Evolutionary conservation across 2,113 vertebrate species (phyloP), one percentile per base, ranked within the genome.

Genomic region (Actinemys pallida): DNA sequence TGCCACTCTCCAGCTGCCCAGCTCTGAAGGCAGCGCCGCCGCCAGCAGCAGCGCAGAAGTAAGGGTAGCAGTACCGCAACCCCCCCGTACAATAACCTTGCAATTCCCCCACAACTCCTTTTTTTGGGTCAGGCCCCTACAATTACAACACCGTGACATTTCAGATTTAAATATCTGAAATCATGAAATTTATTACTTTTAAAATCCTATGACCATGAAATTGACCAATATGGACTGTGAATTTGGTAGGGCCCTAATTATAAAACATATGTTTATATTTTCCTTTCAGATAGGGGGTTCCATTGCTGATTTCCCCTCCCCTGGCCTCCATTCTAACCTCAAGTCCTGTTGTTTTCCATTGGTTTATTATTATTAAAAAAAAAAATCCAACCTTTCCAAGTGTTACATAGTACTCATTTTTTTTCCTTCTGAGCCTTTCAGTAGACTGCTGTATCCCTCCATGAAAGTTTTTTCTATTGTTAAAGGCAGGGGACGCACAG

Each of bases 401-500:
- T 47, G 24, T 47, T 78, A 29, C 47, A 45, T 16, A 29, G 24
- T 25, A 27, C 24, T 47, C 8, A 13, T 78, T 47, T 78, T 78
- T 78, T 78, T 12, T 29, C 11, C 42, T 78, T 47, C 11, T 81
- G 87, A 35, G 3, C 45, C 11, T 12, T 87, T 75, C 83, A 84
- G 17, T 89, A 31, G 16, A 92, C 82, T 75, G 59, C 11, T 88
- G 1, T 42, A 57, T 49, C 22, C 11, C 94, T 86, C 39, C 88
- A 17, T 79, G 81, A 93, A 95, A 39, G 17, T 0, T 19, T 90
- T 94, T 78, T 81, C 59, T 92, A 92, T 96, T 95, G 80, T 91
- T 96, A 94, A 93, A 80, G 47, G 54, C 62, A 92, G 76, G 88
- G 49, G 92, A 97, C 88, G 81, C 2, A 0, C 81, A 84, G 8